Percentiles rank a stretch among this genome's conserved stretches.
phyloP scores from a whole-genome alignment of 2,113 vertebrate genomes.

The Struthidea cinerea region DNA sequence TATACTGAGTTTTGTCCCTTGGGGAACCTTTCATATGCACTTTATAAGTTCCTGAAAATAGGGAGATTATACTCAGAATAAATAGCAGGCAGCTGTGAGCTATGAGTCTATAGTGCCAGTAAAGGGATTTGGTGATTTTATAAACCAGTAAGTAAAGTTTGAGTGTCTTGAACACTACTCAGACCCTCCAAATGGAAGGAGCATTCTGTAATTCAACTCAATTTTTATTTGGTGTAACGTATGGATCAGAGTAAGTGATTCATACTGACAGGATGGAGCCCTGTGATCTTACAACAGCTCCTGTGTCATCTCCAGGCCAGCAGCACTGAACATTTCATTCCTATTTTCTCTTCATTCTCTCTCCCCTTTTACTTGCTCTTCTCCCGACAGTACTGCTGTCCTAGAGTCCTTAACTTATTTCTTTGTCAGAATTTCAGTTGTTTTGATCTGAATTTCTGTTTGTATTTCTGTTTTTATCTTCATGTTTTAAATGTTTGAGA shows the following conservation, averaged over 20 bases:
- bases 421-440: background rate
- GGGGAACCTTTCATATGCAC: background rate
- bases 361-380: background rate
- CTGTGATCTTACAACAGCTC: background rate
- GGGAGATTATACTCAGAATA: constrained; percentile 16
- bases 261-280: background rate
- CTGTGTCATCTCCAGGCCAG: background rate
- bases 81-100: constrained; percentile 22
- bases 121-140: constrained; percentile 9
- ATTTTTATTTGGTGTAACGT: background rate
- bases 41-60: background rate
- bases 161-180: background rate
- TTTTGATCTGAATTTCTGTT: background rate
- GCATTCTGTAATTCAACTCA: background rate
- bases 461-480: background rate
- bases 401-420: background rate
- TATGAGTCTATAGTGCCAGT: background rate
- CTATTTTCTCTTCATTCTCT: background rate
- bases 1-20: background rate
- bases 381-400: background rate
- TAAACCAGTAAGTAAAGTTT: background rate
- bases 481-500: background rate
- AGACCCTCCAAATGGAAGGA: background rate
- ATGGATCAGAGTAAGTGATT: background rate
- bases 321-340: background rate